These are phyloP conservation scores for Pionites leucogaster DNA, from an alignment of 2,113 vertebrate genomes.

Conservation along the genomic window DNA sequence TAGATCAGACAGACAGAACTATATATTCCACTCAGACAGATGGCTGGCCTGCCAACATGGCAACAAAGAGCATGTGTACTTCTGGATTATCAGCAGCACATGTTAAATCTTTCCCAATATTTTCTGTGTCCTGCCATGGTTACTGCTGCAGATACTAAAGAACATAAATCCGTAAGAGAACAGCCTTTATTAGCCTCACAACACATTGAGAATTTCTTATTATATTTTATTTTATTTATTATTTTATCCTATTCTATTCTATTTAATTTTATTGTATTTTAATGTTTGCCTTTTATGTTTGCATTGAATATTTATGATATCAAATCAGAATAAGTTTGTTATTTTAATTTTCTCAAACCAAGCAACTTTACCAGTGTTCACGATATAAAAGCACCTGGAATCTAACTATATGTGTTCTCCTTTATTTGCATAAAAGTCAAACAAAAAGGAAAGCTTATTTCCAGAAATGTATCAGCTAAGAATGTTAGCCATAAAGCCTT, in stretches of 20 bases:
- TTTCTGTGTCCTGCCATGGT: neutral
- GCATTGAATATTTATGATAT: neutral
- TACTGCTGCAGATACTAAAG: neutral
- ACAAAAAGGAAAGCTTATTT: neutral
- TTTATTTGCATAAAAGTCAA: neutral
- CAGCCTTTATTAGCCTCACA: neutral
- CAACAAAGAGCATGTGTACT: neutral
- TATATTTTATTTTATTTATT: neutral
- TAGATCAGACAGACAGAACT: slow-evolving; percentile 32
- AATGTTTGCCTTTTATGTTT: neutral
- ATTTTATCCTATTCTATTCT: neutral
- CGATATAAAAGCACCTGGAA: neutral
- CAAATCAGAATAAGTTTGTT: neutral
- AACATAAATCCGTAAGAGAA: neutral
- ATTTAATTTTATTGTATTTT: neutral
- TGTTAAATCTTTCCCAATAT: neutral
- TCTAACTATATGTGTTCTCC: neutral
- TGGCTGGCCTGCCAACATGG: slow-evolving; percentile 13
- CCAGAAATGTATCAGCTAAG: neutral
- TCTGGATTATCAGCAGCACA: slow-evolving; percentile 8
- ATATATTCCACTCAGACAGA: slow-evolving; percentile 31
- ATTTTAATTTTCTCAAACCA: neutral
- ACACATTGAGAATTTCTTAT: neutral
- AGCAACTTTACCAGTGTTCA: neutral
- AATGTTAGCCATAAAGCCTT: neutral